phyloP scores from a whole-genome alignment of 2,888 invertebrate genomes.

The Caenorhabditis wallacei region DNA sequence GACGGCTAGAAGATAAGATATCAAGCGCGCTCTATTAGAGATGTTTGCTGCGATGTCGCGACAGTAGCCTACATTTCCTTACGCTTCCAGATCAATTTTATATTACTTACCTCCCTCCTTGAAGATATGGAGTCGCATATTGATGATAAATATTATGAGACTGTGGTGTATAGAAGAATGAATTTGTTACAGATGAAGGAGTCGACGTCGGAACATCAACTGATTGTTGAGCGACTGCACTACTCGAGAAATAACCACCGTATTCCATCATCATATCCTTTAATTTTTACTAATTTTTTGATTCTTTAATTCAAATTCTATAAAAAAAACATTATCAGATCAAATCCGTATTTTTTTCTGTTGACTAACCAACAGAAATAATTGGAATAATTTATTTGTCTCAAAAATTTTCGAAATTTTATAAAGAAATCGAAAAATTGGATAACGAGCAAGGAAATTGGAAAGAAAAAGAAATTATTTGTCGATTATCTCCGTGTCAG shows the following conservation, averaged over 20 bases:
- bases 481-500: background rate
- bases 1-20: too few species aligned
- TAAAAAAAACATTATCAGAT: background rate
- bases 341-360: too few species aligned
- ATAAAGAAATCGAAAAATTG: conserved; percentile 31
- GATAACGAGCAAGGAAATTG: conserved; percentile 28
- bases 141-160: conserved; percentile 70
- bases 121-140: conserved; percentile 69
- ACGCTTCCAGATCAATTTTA: too few species aligned
- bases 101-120: conserved; percentile 46
- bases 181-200: conserved; percentile 52
- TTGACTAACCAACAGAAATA: too few species aligned
- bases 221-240: conserved; percentile 31
- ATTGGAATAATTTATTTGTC: conserved; percentile 21
- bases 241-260: conserved; percentile 70
- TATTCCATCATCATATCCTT: conserved; percentile 71
- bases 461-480: conserved; percentile 11
- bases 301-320: too few species aligned
- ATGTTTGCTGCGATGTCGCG: too few species aligned
- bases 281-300: too few species aligned
- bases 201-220: conserved; percentile 25
- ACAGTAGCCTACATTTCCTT: too few species aligned
- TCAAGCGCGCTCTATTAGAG: too few species aligned
- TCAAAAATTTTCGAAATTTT: conserved; percentile 3
- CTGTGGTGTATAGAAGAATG: conserved; percentile 59